These are phyloP conservation scores for Sylvietta virens DNA, from an alignment of 2,113 vertebrate species.

Conservation along the genomic window DNA sequence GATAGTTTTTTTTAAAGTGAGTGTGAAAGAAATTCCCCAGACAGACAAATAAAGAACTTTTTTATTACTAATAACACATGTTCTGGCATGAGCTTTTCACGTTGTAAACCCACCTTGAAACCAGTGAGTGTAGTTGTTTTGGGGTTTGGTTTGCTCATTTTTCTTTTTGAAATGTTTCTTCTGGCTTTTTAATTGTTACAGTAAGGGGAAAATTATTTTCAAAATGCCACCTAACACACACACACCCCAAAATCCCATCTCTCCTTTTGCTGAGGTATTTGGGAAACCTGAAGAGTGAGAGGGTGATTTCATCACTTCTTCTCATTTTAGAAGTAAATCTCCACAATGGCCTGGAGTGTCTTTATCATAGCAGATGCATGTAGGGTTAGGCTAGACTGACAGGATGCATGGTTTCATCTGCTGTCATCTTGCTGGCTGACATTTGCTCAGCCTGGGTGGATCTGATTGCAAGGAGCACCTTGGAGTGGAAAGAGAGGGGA, in stretches of 20 bases:
- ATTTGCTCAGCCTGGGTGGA: neutral
- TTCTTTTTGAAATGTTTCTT: neutral
- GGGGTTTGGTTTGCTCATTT: neutral
- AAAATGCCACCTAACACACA: no score
- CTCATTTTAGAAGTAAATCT: neutral
- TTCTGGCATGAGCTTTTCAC: conserved; percentile 40
- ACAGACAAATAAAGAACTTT: conserved; percentile 45
- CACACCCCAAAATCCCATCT: neutral
- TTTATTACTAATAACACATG: conserved; percentile 54
- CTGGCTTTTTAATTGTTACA: neutral
- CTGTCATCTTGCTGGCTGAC: neutral
- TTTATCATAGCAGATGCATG: neutral
- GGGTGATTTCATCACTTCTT: neutral
- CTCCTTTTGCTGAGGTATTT: neutral
- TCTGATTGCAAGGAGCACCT: neutral
- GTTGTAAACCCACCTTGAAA: conserved; percentile 40
- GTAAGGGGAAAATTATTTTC: neutral
- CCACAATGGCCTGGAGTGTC: neutral
- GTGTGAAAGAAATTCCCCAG: conserved; percentile 61
- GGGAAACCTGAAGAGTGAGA: neutral
- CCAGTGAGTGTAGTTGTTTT: neutral
- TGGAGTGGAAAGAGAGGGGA: neutral
- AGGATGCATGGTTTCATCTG: neutral
- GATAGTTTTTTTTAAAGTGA: neutral
- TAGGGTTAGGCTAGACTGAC: neutral